A percentile compares a stretch with the other conserved stretches of the same genome.
These are phyloP conservation scores for Philhelius pedissequus DNA, from an alignment of 2,888 invertebrate genomes.

Conservation along the genomic window DNA sequence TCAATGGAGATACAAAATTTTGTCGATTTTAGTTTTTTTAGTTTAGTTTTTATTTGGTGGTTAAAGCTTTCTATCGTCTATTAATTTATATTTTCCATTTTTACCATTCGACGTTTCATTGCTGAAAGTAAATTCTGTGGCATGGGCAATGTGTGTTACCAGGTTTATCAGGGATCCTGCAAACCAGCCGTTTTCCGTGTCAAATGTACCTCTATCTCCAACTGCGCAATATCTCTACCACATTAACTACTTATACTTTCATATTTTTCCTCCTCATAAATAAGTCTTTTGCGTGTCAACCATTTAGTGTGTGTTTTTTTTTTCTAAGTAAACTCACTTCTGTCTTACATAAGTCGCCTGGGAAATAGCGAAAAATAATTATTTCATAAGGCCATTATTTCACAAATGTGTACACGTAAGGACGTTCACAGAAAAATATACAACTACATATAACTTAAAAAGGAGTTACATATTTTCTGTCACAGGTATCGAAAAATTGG, in stretches of 20 bases:
- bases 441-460: neutral
- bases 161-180: neutral
- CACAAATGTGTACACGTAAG: neutral
- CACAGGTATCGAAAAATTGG: constrained; percentile 33
- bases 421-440: neutral
- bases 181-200: neutral
- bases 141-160: neutral
- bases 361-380: constrained; percentile 35
- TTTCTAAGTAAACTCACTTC: constrained; percentile 29
- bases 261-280: constrained; percentile 23
- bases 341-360: constrained; percentile 11
- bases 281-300: constrained; percentile 50
- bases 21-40: too few relatives aligned
- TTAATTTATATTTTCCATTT: neutral
- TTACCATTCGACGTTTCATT: neutral
- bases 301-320: constrained; percentile 7
- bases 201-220: neutral
- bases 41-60: too few relatives aligned
- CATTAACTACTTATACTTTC: neutral
- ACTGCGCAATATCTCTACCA: constrained; percentile 4
- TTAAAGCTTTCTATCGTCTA: neutral
- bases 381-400: constrained; percentile 14
- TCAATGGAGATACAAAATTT: too few relatives aligned
- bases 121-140: neutral
- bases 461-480: neutral